Evolutionary conservation across 1,140 invertebrate species (phyloP).

Genomic region (Zaprionus nigranus): DNA sequence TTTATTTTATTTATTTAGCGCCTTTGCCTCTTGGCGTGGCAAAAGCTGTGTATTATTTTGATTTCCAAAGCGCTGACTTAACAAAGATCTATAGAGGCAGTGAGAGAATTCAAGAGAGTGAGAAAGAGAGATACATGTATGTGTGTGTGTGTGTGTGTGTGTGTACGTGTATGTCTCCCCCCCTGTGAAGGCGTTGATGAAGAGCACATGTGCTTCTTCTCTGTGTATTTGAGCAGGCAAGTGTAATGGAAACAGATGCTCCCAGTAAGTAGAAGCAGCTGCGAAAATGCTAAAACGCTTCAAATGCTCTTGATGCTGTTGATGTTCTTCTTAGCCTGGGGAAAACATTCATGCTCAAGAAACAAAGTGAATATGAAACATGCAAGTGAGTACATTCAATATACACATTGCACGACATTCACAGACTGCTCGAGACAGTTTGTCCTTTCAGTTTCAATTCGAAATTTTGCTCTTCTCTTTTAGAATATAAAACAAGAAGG

Average conservation of each 20-base stretch:
- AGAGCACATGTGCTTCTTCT: slow-evolving; percentile 38
- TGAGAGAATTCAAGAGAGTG: too few species aligned
- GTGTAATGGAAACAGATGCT: slow-evolving; percentile 48
- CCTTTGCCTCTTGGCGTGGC: slow-evolving; percentile 46
- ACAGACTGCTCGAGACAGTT: neutral
- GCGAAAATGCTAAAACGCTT: slow-evolving; percentile 37
- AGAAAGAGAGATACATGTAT: slow-evolving; percentile 22
- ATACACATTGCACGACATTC: neutral
- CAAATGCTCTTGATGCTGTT: slow-evolving; percentile 14
- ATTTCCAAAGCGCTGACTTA: slow-evolving; percentile 75
- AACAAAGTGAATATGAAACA: neutral
- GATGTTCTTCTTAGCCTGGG: neutral
- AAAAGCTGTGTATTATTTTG: slow-evolving; percentile 67
- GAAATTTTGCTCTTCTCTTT: too few species aligned
- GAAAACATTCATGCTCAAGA: slow-evolving; percentile 1
- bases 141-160: too few species aligned
- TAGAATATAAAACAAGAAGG: too few species aligned
- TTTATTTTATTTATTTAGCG: slow-evolving; percentile 65
- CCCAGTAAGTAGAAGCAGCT: slow-evolving; percentile 37
- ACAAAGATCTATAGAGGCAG: slow-evolving; percentile 64
- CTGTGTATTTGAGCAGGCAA: slow-evolving; percentile 22
- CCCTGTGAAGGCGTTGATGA: slow-evolving; percentile 58
- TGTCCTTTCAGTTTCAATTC: too few species aligned
- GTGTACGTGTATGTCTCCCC: neutral
- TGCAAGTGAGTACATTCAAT: neutral